phyloP scores from a whole-genome alignment of 2,888 invertebrate species.

The Spialia ferax region DNA sequence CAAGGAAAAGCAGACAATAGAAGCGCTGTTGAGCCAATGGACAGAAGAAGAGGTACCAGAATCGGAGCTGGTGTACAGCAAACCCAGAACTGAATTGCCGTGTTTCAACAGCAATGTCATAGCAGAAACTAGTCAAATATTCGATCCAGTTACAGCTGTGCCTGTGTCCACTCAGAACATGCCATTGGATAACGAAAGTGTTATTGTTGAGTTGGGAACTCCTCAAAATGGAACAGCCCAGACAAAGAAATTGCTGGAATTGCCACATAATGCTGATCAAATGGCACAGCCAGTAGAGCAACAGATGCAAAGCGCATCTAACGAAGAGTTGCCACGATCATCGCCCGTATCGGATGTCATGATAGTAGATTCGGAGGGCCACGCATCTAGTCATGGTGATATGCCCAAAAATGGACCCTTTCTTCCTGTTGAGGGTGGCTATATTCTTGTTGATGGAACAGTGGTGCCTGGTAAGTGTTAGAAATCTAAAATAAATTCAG shows the following conservation, averaged over 20 bases:
- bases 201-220: constrained; percentile 67
- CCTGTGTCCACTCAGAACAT: constrained; percentile 56
- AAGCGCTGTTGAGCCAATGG: constrained; percentile 80
- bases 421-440: constrained; percentile 77
- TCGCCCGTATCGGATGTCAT: constrained; percentile 57
- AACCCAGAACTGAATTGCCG: constrained; percentile 58
- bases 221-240: constrained; percentile 39
- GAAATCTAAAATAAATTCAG: no score
- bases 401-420: constrained; percentile 63
- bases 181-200: constrained; percentile 59
- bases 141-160: constrained; percentile 70
- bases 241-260: constrained; percentile 15
- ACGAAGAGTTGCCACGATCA: constrained; percentile 28
- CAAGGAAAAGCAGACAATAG: constrained; percentile 76
- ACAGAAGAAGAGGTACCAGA: constrained; percentile 77
- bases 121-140: constrained; percentile 72
- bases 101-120: constrained; percentile 77
- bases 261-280: constrained; percentile 13
- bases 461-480: constrained; percentile 55
- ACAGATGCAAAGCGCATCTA: constrained; percentile 24
- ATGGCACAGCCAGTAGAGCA: constrained; percentile 23
- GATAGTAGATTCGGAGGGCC: constrained; percentile 63
- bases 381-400: constrained; percentile 59
- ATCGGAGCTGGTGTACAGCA: constrained; percentile 57
- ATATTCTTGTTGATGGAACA: constrained; percentile 69